Evolutionary conservation across 2,888 invertebrate genomes (phyloP), one percentile per base, ranked within the genome.

Genomic region (Dynastes hyllus): DNA sequence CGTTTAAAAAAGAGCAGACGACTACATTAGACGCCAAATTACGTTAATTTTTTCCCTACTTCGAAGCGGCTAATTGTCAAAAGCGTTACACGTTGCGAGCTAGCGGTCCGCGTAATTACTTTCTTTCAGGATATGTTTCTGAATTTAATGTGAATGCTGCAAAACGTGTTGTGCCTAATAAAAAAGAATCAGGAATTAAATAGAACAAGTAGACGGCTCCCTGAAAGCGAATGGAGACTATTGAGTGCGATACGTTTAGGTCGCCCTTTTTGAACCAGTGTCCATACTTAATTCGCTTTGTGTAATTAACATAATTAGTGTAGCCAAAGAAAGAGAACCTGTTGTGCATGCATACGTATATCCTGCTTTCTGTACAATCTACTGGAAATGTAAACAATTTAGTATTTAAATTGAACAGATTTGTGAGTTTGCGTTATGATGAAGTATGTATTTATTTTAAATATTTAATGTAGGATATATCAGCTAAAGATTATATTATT

Each of bases 1-100:
- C 61, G 11, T 61, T 73, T 58, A 58, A 58, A 73, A 58, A 73
- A 29, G 37, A 16, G 58, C 58, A 73, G 37, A 37, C 58, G 73
- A 73, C 58, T 73, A 40, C 73, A 73, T 73, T 73, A 73, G 73
- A 73, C 58, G 40, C 73, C 58, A 73, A 73, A 73, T 73, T 73
- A 45, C 73, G 73, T 73, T 73, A 58, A 73, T 73, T 73, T 73
- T 71, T 73, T 70, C 11, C 29, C 58, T 73, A 73, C 73, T 73
- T 58, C 58, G 58, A 61, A 73, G n/a, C 73, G 73, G 58, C 58
- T 67, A 73, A 58, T 58, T 73, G 58, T 73, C 58, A 73, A 73
- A 69, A 58, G 32, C 51, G 70, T 53, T 70, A 29, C 40, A 58
- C 73, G 58, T 73, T 53, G 58, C 73, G 40, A 73, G 73, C 40